Evolutionary conservation across 2,113 vertebrate genomes (phyloP).

Genomic region (Macheiramphus alcinus): DNA sequence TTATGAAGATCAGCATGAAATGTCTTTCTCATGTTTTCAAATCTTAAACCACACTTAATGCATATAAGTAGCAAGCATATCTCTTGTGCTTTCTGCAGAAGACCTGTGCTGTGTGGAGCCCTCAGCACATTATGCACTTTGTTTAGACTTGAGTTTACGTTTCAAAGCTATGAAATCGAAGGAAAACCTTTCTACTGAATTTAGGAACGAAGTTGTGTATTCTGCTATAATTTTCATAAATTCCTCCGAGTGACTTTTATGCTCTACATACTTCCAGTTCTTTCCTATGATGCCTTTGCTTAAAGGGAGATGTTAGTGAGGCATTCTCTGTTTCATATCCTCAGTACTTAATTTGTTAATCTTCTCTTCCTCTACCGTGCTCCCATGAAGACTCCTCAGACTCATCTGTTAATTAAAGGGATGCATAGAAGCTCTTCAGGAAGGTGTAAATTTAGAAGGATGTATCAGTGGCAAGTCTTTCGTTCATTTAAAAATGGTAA

Average conservation of each 20-base stretch:
- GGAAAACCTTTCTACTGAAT: not conserved
- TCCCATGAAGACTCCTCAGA: not conserved
- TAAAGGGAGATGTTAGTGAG: not conserved
- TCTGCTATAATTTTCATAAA: not conserved
- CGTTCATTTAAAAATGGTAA: not conserved
- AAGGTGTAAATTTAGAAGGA: not conserved
- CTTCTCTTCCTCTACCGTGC: not conserved
- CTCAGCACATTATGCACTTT: not conserved
- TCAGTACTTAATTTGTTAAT: not conserved
- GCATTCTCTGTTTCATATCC: not conserved
- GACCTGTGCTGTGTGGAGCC: not conserved
- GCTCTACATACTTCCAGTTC: not conserved
- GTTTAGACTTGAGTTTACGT: not conserved
- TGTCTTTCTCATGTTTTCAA: not conserved
- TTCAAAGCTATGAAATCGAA: not conserved
- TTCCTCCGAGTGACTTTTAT: not conserved
- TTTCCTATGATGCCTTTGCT: not conserved
- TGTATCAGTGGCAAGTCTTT: not conserved
- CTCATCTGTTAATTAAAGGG: not conserved
- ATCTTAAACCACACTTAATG: not conserved
- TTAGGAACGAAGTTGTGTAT: not conserved
- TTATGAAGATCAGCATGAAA: not conserved
- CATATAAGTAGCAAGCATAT: fast-evolving
- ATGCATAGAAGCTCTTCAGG: not conserved
- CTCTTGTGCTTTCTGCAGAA: not conserved